Conservation (phyloP, 2,888 invertebrate species). For the Dolichopus griseipennis region DNA sequence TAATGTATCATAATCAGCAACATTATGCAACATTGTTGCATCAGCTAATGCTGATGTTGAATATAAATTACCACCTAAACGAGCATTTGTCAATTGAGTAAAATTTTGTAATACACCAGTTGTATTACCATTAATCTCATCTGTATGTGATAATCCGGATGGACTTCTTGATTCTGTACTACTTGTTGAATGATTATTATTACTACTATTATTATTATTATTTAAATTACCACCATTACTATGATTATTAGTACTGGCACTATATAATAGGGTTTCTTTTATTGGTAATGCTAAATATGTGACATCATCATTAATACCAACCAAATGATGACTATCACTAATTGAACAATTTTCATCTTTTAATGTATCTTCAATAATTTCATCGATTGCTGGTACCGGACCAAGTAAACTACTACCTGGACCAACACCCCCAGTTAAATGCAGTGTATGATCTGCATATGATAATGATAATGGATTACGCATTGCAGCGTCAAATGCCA, state of each 20-base stretch:
- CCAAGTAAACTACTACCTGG: background rate
- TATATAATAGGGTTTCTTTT: conserved; percentile 25
- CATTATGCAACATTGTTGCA: background rate
- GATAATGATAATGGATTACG: conserved; percentile 36
- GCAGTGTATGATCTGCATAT: conserved; percentile 11
- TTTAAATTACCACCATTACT: conserved; percentile 29
- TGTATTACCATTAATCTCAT: conserved; percentile 15
- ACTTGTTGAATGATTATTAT: conserved; percentile 34
- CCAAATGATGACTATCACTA: conserved; percentile 33
- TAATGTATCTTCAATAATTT: conserved; percentile 42
- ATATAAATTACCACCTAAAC: conserved; percentile 28
- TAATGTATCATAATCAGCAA: conserved; percentile 24
- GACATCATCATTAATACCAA: conserved; percentile 22
- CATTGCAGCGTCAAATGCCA: conserved; percentile 29
- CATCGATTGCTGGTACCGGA: conserved; percentile 31
- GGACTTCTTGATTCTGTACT: conserved; percentile 41
- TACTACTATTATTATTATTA: conserved; percentile 22
- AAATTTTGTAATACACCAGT: conserved; percentile 36
- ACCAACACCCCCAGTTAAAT: background rate
- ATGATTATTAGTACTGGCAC: conserved; percentile 12
- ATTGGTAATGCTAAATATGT: conserved; percentile 35
- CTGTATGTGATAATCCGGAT: conserved; percentile 24
- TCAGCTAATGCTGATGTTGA: conserved; percentile 3
- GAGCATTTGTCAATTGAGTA: conserved; percentile 38
- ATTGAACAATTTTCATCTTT: conserved; percentile 38